A percentile compares a stretch with the other conserved stretches of the same genome.
phyloP scores from a whole-genome alignment of 2,888 invertebrate genomes.

The Microlaimidae sp. region DNA sequence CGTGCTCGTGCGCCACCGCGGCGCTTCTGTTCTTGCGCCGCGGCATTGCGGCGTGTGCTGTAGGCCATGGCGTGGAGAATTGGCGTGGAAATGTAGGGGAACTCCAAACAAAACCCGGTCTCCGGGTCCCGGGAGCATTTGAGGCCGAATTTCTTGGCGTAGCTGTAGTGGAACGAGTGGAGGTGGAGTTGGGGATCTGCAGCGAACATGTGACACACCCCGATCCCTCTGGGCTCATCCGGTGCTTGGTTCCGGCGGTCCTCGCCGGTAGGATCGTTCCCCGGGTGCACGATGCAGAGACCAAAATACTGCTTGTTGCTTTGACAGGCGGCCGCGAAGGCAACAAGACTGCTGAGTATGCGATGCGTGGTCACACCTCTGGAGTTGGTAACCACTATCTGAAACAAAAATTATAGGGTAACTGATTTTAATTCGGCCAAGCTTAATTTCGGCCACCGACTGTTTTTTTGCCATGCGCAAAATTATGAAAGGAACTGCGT shows the following conservation, averaged over 20 bases:
- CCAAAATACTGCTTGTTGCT: slow-evolving; percentile 84
- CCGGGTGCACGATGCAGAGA: slow-evolving; percentile 53
- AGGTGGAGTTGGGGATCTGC: slow-evolving; percentile 68
- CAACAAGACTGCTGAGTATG: slow-evolving; percentile 65
- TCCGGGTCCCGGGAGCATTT: slow-evolving; percentile 49
- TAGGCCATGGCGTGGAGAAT: slow-evolving; percentile 47
- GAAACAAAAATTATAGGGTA: too few species aligned
- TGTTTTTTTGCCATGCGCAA: too few species aligned
- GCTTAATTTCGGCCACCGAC: too few species aligned
- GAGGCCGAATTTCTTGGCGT: slow-evolving; percentile 65
- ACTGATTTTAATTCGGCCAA: too few species aligned
- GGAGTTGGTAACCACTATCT: slow-evolving; percentile 53
- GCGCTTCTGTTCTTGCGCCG: slow-evolving; percentile 17
- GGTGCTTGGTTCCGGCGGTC: neutral
- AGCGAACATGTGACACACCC: slow-evolving; percentile 69
- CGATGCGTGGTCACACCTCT: slow-evolving; percentile 62
- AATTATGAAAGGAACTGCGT: too few species aligned
- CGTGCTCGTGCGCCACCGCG: slow-evolving; percentile 17
- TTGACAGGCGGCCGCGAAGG: slow-evolving; percentile 70
- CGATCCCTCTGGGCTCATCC: slow-evolving; percentile 22
- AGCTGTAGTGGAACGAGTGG: slow-evolving; percentile 59
- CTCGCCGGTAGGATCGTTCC: slow-evolving; percentile 19
- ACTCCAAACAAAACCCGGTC: slow-evolving; percentile 56
- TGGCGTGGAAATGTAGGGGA: slow-evolving; percentile 61
- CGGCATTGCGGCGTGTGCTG: slow-evolving; percentile 40